These are phyloP conservation scores for Hesperophylax magnus DNA, from an alignment of 1,140 invertebrate species.

Conservation along the genomic window DNA sequence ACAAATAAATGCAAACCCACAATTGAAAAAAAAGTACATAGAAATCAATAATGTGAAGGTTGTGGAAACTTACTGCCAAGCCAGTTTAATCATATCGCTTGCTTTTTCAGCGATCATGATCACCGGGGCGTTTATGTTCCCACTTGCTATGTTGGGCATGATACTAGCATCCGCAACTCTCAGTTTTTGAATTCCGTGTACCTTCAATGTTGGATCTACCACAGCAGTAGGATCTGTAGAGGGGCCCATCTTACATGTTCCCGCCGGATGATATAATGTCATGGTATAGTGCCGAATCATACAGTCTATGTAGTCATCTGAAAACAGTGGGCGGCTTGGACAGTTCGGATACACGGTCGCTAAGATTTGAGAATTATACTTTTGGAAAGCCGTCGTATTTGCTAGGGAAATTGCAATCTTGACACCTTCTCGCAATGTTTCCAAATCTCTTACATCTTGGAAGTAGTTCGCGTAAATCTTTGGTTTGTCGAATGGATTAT, in stretches of 20 bases:
- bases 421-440: conserved; percentile 84
- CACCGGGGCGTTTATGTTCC: conserved; percentile 83
- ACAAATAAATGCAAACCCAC: too few relatives aligned
- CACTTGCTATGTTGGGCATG: conserved; percentile 81
- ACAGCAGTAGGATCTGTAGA: conserved; percentile 75
- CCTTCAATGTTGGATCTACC: conserved; percentile 77
- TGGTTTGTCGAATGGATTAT: conserved; percentile 86
- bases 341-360: conserved; percentile 87
- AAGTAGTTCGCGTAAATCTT: conserved; percentile 94
- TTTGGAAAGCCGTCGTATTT: conserved; percentile 83
- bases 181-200: conserved; percentile 76
- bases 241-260: conserved; percentile 74
- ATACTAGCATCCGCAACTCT: conserved; percentile 86
- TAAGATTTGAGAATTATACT: conserved; percentile 83
- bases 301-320: conserved; percentile 91
- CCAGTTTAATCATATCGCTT: conserved; percentile 85
- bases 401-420: conserved; percentile 85
- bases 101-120: conserved; percentile 88
- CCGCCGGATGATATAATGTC: conserved; percentile 80
- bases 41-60: too few relatives aligned
- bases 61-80: conserved; percentile 69
- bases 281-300: conserved; percentile 85
- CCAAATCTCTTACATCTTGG: conserved; percentile 82
- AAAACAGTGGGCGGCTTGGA: conserved; percentile 77
- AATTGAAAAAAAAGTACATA: too few relatives aligned